phyloP scores from a whole-genome alignment of 2,888 invertebrate genomes.

The Synanthedon myopaeformis region DNA sequence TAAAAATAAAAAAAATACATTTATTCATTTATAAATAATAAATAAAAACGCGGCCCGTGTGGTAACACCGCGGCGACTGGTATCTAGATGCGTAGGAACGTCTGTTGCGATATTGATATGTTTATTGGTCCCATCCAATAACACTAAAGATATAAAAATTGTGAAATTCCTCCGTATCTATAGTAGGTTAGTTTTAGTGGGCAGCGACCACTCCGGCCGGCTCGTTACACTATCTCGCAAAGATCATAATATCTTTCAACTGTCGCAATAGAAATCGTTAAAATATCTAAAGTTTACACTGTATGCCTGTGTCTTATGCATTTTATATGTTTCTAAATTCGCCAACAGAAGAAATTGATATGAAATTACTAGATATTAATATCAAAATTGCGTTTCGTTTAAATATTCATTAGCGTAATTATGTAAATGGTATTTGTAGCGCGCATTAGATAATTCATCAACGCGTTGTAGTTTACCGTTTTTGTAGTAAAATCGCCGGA shows the following conservation, averaged over 20 bases:
- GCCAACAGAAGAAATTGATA: too few species aligned
- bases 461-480: constrained; percentile 20
- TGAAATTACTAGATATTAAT: background rate
- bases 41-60: background rate
- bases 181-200: constrained; percentile 2
- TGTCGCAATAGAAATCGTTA: background rate
- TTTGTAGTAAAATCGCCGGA: constrained; percentile 20
- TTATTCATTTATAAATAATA: too few species aligned
- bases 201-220: background rate
- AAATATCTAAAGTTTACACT: background rate
- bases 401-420: background rate
- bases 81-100: constrained; percentile 50
- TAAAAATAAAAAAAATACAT: too few species aligned
- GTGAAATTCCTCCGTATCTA: constrained; percentile 18
- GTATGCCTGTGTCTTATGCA: too few species aligned
- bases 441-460: background rate
- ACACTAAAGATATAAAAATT: constrained; percentile 29
- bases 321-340: too few species aligned
- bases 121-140: constrained; percentile 37
- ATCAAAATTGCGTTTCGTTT: background rate
- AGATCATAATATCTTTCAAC: background rate
- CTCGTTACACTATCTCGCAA: background rate
- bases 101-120: constrained; percentile 33
- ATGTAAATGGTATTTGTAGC: background rate
- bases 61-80: constrained; percentile 9